phyloP scores from a whole-genome alignment of 1,140 invertebrate species.

The Drosophila navojoa region DNA sequence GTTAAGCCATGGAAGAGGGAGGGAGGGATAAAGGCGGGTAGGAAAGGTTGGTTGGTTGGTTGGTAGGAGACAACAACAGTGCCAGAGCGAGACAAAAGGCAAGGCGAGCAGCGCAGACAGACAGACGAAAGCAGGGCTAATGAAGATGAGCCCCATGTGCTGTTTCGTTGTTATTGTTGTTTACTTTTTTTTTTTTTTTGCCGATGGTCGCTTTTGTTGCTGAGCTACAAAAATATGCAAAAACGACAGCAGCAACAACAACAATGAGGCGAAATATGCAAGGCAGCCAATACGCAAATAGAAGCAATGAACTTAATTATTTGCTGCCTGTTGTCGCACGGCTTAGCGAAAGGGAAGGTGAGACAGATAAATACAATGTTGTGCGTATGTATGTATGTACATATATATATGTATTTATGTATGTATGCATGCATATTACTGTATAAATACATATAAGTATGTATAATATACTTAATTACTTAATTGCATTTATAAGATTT shows the following conservation, averaged over 20 bases:
- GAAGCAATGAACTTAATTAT: slow-evolving; percentile 83
- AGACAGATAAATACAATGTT: slow-evolving; percentile 19
- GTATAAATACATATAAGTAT: not conserved
- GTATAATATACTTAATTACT: not conserved
- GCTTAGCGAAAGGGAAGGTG: slow-evolving; percentile 41
- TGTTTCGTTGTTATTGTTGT: slow-evolving; percentile 58
- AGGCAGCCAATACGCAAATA: slow-evolving; percentile 69
- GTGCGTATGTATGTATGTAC: not conserved
- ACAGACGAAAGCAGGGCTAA: slow-evolving; percentile 70
- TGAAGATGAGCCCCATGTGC: slow-evolving; percentile 81
- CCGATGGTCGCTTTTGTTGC: slow-evolving; percentile 72
- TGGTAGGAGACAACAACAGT: slow-evolving; percentile 10
- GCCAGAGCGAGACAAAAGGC: slow-evolving; percentile 28
- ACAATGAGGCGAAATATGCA: slow-evolving; percentile 45
- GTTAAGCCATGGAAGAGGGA: slow-evolving; percentile 43
- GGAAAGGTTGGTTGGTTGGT: not conserved
- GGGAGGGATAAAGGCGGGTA: not conserved
- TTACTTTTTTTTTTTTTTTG: slow-evolving; percentile 49
- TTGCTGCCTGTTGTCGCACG: slow-evolving; percentile 58
- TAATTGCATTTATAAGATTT: not conserved
- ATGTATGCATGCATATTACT: not conserved
- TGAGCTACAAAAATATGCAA: slow-evolving; percentile 76
- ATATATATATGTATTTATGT: not conserved
- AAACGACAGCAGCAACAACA: slow-evolving; percentile 42
- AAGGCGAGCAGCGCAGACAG: slow-evolving; percentile 12